A percentile compares a stretch with the other conserved stretches of the same genome.
phyloP scores from a whole-genome alignment of 2,888 invertebrate species.

The Lumbricus terrestris region DNA sequence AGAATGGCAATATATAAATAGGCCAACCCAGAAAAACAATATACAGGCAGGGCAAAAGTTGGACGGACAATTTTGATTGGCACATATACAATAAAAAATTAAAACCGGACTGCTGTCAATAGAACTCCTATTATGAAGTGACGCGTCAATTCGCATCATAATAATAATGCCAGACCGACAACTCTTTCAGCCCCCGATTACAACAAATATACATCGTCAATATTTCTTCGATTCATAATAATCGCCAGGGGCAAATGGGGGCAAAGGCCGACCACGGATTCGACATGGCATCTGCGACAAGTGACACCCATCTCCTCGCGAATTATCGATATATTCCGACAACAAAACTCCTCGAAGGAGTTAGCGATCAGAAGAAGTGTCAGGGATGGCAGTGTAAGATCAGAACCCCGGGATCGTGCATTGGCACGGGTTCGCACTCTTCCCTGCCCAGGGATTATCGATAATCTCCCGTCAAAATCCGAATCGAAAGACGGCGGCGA shows the following conservation, averaged over 20 bases:
- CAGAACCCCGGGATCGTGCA: neutral
- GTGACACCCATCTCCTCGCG: neutral
- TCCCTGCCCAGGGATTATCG: neutral
- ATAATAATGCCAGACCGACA: too few relatives aligned
- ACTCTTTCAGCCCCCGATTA: neutral
- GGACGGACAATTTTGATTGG: neutral
- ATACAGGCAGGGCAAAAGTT: too few relatives aligned
- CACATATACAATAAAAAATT: neutral
- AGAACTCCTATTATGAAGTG: neutral
- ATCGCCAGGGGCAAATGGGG: neutral
- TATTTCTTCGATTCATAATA: neutral
- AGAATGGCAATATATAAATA: neutral
- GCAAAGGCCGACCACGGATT: too few relatives aligned
- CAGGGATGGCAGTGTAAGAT: neutral
- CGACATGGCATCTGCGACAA: neutral
- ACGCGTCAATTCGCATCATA: neutral
- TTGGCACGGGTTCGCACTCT: neutral
- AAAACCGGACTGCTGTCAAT: neutral
- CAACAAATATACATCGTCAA: neutral
- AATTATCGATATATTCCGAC: neutral
- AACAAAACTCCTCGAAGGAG: neutral
- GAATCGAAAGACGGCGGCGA: neutral
- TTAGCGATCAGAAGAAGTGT: neutral
- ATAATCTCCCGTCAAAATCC: neutral
- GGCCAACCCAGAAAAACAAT: too few relatives aligned